A percentile compares a stretch with the other conserved stretches of the same genome.
phyloP scores from a whole-genome alignment of 2,797 vertebrate species.

The Pogoniulus pusillus region DNA sequence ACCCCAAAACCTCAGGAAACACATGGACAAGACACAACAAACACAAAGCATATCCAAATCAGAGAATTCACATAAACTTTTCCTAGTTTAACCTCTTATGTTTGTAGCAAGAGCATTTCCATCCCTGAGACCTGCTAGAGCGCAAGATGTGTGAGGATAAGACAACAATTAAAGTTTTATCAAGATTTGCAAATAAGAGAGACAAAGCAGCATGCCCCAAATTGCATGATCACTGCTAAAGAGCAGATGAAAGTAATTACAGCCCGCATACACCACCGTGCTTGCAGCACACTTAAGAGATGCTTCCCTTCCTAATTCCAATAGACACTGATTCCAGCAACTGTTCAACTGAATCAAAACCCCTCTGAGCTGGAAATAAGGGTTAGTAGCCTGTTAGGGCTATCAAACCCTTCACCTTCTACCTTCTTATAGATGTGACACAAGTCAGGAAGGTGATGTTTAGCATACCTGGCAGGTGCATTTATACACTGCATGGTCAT shows the following conservation, averaged over 20 bases:
- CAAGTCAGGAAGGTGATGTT: background rate
- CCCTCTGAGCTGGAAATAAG: background rate
- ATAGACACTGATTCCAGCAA: background rate
- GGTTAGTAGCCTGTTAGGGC: background rate
- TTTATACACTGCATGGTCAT: accelerated
- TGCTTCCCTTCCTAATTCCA: background rate
- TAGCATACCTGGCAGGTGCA: background rate
- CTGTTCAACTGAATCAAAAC: background rate
- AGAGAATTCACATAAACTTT: background rate
- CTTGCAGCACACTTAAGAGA: background rate
- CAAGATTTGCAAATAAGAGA: background rate
- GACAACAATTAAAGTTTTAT: background rate
- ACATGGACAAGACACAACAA: background rate
- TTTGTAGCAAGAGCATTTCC: background rate
- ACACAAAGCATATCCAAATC: background rate
- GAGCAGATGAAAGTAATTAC: background rate
- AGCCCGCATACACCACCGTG: background rate
- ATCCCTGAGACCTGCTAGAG: background rate
- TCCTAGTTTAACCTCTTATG: background rate
- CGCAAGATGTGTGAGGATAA: background rate
- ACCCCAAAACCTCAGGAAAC: background rate
- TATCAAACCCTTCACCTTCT: background rate
- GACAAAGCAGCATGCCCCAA: background rate
- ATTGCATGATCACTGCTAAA: background rate
- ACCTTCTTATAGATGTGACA: background rate